phyloP scores from a whole-genome alignment of 2,797 vertebrate genomes.

The Steatocranus sp. region DNA sequence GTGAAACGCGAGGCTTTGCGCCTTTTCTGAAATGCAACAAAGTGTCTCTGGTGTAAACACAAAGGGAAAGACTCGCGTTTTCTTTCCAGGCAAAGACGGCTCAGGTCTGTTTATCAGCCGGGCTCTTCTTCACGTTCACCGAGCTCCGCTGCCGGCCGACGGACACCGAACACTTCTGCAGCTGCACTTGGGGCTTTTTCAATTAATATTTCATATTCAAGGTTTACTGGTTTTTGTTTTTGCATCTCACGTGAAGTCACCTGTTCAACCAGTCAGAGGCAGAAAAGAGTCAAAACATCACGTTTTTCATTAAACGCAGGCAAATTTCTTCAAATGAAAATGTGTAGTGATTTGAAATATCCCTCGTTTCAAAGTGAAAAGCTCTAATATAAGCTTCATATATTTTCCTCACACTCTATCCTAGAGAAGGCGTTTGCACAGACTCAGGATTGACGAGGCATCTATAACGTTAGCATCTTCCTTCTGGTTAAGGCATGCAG shows the following conservation, averaged over 20 bases:
- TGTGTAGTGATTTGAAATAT: not conserved
- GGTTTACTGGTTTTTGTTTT: not conserved
- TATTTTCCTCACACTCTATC: not conserved
- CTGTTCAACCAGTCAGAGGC: not conserved
- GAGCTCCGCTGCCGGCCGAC: not conserved
- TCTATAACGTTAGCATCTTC: not conserved
- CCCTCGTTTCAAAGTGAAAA: not conserved
- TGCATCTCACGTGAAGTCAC: not conserved
- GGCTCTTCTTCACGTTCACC: not conserved
- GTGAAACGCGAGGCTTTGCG: not conserved
- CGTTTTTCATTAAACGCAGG: fast-evolving
- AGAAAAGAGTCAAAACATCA: not conserved
- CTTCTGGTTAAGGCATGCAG: not conserved
- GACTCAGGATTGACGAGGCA: not conserved
- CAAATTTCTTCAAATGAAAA: not conserved
- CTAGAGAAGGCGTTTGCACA: fast-evolving
- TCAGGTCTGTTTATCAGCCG: not conserved
- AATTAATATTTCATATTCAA: conserved; percentile 2
- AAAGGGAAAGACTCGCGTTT: not conserved
- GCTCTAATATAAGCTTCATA: not conserved
- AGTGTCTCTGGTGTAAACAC: conserved; percentile 1
- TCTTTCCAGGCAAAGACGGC: not conserved
- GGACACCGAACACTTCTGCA: not conserved
- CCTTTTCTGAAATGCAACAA: not conserved
- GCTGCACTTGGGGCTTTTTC: not conserved